These are phyloP conservation scores for Parascotia fuliginaria DNA, from an alignment of 2,888 invertebrate genomes.

Conservation along the genomic window DNA sequence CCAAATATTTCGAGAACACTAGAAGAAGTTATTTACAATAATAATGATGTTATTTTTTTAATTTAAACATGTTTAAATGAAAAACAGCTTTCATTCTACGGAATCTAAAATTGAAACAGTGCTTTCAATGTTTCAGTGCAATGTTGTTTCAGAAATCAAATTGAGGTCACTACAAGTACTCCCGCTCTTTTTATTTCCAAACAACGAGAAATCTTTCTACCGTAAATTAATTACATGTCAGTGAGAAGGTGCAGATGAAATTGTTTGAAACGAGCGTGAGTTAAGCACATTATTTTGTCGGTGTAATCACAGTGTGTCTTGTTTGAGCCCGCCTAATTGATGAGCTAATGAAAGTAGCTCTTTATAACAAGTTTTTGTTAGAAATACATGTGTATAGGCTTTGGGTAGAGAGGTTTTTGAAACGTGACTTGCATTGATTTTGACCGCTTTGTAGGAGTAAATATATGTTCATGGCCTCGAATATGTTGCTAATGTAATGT, in stretches of 20 bases:
- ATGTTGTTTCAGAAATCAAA: neutral
- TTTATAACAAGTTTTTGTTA: constrained; percentile 16
- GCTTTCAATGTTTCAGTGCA: too few species aligned
- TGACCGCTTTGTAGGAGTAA: too few species aligned
- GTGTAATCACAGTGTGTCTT: constrained; percentile 36
- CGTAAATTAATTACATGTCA: constrained; percentile 54
- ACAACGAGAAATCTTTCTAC: constrained; percentile 37
- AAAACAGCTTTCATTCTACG: too few species aligned
- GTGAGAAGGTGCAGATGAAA: constrained; percentile 47
- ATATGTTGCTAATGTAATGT: too few species aligned
- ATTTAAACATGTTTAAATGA: too few species aligned
- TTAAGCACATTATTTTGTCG: constrained; percentile 50
- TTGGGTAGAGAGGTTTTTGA: neutral
- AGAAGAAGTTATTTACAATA: too few species aligned
- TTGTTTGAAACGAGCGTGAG: constrained; percentile 46
- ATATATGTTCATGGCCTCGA: too few species aligned
- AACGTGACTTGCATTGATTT: too few species aligned
- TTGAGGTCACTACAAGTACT: neutral
- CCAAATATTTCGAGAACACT: too few species aligned
- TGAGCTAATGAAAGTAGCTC: constrained; percentile 32
- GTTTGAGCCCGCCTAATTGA: constrained; percentile 40
- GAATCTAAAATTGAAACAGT: too few species aligned
- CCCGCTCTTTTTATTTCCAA: constrained; percentile 20
- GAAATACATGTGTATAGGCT: constrained; percentile 13
- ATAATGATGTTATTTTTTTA: too few species aligned